Percentiles rank a stretch among this genome's conserved stretches.
These are phyloP conservation scores for Hemicentrotus pulcherrimus DNA, from an alignment of 35 echinoderm and acorn worm genomes.

Conservation along the genomic window DNA sequence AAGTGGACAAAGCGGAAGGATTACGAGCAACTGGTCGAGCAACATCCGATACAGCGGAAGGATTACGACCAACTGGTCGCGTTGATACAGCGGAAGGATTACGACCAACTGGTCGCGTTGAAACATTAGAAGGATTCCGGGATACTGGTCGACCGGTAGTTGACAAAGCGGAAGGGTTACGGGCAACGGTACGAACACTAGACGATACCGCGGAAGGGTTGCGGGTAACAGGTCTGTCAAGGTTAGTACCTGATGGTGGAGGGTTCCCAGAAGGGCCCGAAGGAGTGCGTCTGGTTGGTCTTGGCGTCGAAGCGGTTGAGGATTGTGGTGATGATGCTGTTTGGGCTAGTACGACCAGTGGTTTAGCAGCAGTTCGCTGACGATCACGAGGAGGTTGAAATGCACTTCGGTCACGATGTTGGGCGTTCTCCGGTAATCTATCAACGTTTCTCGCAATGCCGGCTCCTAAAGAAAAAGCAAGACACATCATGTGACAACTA, in stretches of 20 bases:
- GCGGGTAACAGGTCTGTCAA: not conserved
- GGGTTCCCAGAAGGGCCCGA: not conserved
- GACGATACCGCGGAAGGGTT: conserved; percentile 4
- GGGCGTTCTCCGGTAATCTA: not conserved
- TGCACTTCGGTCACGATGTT: not conserved
- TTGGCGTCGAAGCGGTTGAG: not conserved
- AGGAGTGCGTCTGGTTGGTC: not conserved
- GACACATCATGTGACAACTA: too few species aligned
- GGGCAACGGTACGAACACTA: not conserved
- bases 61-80: not conserved
- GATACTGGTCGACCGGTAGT: not conserved
- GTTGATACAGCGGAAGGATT: not conserved
- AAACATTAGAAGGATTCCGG: not conserved
- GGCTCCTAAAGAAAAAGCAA: not conserved
- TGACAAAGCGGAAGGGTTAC: not conserved
- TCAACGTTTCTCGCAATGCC: conserved; percentile 3
- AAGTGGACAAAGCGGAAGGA: not conserved
- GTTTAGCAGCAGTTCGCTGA: not conserved
- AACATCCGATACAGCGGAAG: not conserved
- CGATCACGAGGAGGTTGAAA: not conserved
- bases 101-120: not conserved
- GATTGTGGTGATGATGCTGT: not conserved
- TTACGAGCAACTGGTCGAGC: not conserved
- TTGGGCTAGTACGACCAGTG: not conserved
- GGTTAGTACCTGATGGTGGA: conserved; percentile 14